These are phyloP conservation scores for Protaetia brevitarsis DNA, from an alignment of 1,140 invertebrate genomes.

Conservation along the genomic window DNA sequence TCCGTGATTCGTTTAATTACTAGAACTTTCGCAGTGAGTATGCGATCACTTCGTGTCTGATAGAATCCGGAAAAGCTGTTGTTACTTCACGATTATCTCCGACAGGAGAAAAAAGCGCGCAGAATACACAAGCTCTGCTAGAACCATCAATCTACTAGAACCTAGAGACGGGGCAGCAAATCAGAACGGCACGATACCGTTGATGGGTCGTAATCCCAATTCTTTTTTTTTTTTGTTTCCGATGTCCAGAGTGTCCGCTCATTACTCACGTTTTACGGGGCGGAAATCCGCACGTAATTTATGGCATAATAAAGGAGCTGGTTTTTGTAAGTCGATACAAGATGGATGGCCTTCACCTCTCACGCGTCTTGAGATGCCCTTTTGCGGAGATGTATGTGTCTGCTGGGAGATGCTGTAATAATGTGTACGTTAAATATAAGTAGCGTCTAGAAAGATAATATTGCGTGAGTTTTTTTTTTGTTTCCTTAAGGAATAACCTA, in stretches of 20 bases:
- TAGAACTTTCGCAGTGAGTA: too few species aligned
- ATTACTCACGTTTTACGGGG: neutral
- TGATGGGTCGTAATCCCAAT: neutral
- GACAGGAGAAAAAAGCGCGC: neutral
- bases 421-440: too few species aligned
- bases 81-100: neutral
- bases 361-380: too few species aligned
- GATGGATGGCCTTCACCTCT: neutral
- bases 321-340: neutral
- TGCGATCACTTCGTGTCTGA: too few species aligned
- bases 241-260: neutral
- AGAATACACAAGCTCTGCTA: neutral
- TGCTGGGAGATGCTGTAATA: too few species aligned
- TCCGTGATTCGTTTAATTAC: neutral
- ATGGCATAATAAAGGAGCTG: conserved; percentile 2
- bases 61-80: neutral
- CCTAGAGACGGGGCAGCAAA: neutral
- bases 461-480: too few species aligned
- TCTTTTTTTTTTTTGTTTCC: conserved; percentile 2
- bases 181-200: neutral
- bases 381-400: too few species aligned
- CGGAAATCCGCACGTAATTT: neutral
- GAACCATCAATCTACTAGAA: neutral
- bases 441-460: too few species aligned
- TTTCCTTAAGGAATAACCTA: too few species aligned